Base-by-base conservation (phyloP, 2,888 invertebrate species). In the Erynnis tages region DNA sequence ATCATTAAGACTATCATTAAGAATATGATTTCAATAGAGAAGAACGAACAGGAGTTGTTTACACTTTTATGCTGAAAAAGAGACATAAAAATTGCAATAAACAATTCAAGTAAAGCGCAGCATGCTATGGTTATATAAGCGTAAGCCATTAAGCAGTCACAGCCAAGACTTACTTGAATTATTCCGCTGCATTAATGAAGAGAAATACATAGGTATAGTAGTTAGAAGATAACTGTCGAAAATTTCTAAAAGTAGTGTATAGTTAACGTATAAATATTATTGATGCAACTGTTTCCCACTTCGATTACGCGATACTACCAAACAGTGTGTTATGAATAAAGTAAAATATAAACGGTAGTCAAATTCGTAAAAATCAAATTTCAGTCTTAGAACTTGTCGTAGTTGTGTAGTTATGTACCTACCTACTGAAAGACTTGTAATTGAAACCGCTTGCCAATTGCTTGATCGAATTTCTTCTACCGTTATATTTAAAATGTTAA, bases 401-500 rank as follows among this genome's bases (percentile, higher is more conserved):
- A n/a, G n/a, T n/a, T n/a, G n/a, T n/a, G n/a, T n/a, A n/a, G n/a
- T n/a, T n/a, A n/a, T n/a, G n/a, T n/a, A n/a, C n/a, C n/a, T n/a
- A n/a, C n/a, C n/a, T n/a, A n/a, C n/a, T n/a, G n/a, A n/a, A n/a
- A n/a, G n/a, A n/a, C n/a, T n/a, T n/a, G n/a, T n/a, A n/a, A n/a
- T n/a, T n/a, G n/a, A n/a, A n/a, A n/a, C n/a, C n/a, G n/a, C n/a
- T n/a, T n/a, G n/a, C n/a, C n/a, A n/a, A n/a, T n/a, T n/a, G 23
- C 27, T 7, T 21, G 27, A 1, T 37, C 29, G 29, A 52, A 16
- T 23, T 52, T 44, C 17, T 29, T 37, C 13, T 8, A 25, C 38
- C 25, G 11, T 63, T 63, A 35, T 35, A 19, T 69, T 67, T n/a
- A n/a, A n/a, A 55, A 8, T 44, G 53, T 40, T 14, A 38, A 4